Evolutionary conservation across 2,113 vertebrate species (phyloP).

Genomic region (Archocentrus centrarchus): DNA sequence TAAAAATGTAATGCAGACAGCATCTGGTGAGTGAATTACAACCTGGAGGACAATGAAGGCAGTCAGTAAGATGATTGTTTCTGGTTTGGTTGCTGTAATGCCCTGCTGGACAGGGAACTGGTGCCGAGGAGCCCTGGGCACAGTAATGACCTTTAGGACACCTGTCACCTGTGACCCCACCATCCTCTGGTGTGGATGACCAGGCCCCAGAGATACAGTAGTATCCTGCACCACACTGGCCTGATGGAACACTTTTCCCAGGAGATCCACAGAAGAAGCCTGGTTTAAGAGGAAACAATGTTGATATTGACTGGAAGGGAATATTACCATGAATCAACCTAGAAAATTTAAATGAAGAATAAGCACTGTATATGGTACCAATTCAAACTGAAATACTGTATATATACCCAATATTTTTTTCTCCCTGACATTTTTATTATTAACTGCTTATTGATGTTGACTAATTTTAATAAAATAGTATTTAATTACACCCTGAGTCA

Average conservation of each 20-base stretch:
- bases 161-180: slow-evolving; percentile 71
- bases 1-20: background rate
- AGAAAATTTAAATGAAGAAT: background rate
- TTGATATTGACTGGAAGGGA: background rate
- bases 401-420: background rate
- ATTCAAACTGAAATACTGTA: background rate
- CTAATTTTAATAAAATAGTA: background rate
- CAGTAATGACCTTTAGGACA: slow-evolving; percentile 88
- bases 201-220: slow-evolving; percentile 80
- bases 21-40: slow-evolving; percentile 18
- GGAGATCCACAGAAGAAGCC: slow-evolving; percentile 81
- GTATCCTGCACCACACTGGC: slow-evolving; percentile 82
- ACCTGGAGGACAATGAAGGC: slow-evolving; percentile 86
- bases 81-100: slow-evolving; percentile 82
- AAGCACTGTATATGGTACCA: background rate
- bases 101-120: slow-evolving; percentile 82
- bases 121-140: slow-evolving; percentile 78
- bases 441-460: background rate
- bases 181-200: slow-evolving; percentile 78
- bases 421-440: background rate
- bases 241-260: slow-evolving; percentile 79
- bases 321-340: background rate
- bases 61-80: slow-evolving; percentile 78
- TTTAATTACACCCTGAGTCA: slow-evolving; percentile 19
- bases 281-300: slow-evolving; percentile 42